A percentile compares a stretch with the other conserved stretches of the same genome.
Evolutionary conservation across 2,797 vertebrate genomes (phyloP).

Genomic region (Triplophysa bombifrons): DNA sequence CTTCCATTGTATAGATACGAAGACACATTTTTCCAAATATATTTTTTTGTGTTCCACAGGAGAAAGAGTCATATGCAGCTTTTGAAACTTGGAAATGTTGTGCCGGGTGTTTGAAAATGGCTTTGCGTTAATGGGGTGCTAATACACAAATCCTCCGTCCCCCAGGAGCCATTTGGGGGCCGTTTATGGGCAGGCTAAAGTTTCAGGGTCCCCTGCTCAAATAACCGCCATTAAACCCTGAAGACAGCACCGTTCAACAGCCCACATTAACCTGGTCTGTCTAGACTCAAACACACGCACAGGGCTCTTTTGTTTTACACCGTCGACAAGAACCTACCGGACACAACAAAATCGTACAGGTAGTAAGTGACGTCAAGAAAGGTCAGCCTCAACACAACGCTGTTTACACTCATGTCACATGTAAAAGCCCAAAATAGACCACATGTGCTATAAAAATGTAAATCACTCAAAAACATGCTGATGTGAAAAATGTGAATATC

Average conservation of each 20-base stretch:
- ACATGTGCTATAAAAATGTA: neutral
- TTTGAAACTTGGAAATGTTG: no score
- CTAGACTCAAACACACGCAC: constrained; percentile 52
- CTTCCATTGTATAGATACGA: no score
- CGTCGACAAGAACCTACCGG: neutral
- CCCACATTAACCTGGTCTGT: constrained; percentile 56
- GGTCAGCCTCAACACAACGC: neutral
- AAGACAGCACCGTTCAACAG: constrained; percentile 30
- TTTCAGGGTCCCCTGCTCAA: constrained; percentile 59
- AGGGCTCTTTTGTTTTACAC: constrained; percentile 26
- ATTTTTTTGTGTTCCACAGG: no score
- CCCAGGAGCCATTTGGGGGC: constrained; percentile 6
- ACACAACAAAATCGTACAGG: constrained; percentile 5
- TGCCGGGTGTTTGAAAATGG: neutral
- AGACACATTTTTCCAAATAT: no score
- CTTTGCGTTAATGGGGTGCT: constrained; percentile 49
- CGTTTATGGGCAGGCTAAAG: constrained; percentile 29
- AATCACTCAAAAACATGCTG: neutral
- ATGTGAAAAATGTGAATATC: neutral
- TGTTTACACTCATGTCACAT: neutral
- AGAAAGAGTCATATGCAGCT: no score
- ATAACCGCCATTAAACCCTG: constrained; percentile 30
- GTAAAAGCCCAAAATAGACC: neutral
- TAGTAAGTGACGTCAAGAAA: constrained; percentile 11
- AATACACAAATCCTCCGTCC: constrained; percentile 39